phyloP scores from a whole-genome alignment of 2,888 invertebrate species.

The Agrochola lychnidis region DNA sequence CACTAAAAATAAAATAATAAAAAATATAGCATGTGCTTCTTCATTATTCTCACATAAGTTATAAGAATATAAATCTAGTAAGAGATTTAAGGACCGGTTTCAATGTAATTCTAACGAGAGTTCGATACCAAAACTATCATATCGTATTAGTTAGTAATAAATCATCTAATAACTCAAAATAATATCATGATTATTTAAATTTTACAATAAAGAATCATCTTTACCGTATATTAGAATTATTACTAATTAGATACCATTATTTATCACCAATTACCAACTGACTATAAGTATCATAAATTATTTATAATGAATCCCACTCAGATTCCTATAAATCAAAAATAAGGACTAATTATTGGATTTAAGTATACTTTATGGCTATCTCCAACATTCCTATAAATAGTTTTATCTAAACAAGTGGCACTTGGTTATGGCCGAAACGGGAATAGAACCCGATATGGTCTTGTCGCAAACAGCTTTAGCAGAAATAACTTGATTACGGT shows the following conservation, averaged over 20 bases:
- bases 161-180: constrained; percentile 1
- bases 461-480: constrained; percentile 66
- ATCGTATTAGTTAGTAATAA: constrained; percentile 5
- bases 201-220: constrained; percentile 1
- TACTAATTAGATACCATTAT: constrained; percentile 39
- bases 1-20: no score
- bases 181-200: background rate
- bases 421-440: constrained; percentile 70
- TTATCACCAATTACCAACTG: constrained; percentile 38
- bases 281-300: constrained; percentile 43
- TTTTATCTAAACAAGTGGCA: constrained; percentile 68
- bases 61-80: background rate
- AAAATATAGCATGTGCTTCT: no score
- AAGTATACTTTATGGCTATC: constrained; percentile 61
- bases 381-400: constrained; percentile 57
- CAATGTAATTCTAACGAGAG: background rate
- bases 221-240: constrained; percentile 17
- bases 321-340: constrained; percentile 51
- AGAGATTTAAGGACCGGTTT: background rate
- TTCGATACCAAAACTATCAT: background rate
- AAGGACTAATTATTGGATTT: constrained; percentile 44
- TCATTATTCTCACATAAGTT: background rate
- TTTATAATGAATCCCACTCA: constrained; percentile 46
- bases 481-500: constrained; percentile 74
- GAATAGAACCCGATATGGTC: constrained; percentile 66